Evolutionary conservation across 2,113 vertebrate species (phyloP).

Genomic region (Chionomys nivalis): DNA sequence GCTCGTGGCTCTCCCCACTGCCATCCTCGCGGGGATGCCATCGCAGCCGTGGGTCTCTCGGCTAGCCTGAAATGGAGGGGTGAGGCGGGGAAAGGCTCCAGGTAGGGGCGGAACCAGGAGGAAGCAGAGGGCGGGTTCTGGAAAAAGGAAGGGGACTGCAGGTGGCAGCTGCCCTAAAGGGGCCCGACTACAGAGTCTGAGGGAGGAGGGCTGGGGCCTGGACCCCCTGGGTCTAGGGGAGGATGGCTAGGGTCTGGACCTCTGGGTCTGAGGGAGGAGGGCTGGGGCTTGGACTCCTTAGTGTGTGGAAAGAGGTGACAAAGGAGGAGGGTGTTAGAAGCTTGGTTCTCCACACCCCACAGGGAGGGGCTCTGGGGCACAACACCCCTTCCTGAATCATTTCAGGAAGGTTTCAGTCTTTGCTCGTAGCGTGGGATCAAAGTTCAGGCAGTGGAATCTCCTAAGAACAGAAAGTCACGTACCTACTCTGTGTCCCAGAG

Average conservation of each 20-base stretch:
- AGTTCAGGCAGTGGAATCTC: slow-evolving; percentile 13
- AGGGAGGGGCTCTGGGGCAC: not conserved
- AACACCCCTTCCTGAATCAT: not conserved
- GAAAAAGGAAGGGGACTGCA: not conserved
- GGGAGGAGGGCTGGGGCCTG: not conserved
- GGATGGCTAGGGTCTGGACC: not conserved
- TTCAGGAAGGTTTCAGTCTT: not conserved
- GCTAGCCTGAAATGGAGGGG: slow-evolving; percentile 68
- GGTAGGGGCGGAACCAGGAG: slow-evolving; percentile 80
- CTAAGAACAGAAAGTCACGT: not conserved
- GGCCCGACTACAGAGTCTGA: not conserved
- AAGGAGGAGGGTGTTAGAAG: not conserved
- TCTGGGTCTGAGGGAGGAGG: not conserved
- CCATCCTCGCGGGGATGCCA: not conserved
- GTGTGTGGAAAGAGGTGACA: not conserved
- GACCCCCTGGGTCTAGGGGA: not conserved
- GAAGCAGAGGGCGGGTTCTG: not conserved
- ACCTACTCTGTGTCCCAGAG: not conserved
- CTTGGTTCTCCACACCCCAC: not conserved
- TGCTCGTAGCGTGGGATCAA: not conserved
- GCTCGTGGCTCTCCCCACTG: slow-evolving; percentile 41
- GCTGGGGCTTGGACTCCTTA: not conserved
- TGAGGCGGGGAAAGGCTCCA: slow-evolving; percentile 84
- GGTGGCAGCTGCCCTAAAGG: not conserved
- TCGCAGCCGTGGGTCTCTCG: slow-evolving; percentile 76